phyloP scores from a whole-genome alignment of 2,113 vertebrate genomes.

The Melanerpes aurifrons region DNA sequence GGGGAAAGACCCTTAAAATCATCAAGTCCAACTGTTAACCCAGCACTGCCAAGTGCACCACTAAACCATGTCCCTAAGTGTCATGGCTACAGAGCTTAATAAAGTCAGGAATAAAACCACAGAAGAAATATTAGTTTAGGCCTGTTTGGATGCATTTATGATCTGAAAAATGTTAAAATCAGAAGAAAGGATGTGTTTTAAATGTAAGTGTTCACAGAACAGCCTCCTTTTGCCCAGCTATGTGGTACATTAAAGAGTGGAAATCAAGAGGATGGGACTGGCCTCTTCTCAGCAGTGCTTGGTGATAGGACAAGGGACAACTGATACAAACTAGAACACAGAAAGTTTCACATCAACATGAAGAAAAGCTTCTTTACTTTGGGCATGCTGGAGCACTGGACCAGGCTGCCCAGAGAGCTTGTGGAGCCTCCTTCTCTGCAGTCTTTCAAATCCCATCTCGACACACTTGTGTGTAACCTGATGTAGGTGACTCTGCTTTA shows the following conservation, averaged over 20 bases:
- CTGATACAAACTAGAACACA: too few relatives aligned
- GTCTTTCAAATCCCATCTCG: too few relatives aligned
- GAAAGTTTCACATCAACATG: too few relatives aligned
- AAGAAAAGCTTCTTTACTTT: too few relatives aligned
- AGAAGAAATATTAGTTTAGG: not conserved
- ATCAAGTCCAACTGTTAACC: fast-evolving
- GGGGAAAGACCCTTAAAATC: not conserved
- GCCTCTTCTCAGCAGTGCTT: too few relatives aligned
- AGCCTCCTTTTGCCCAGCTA: not conserved
- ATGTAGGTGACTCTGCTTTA: too few relatives aligned
- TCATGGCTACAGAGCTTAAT: not conserved
- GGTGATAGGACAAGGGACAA: too few relatives aligned
- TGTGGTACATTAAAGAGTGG: not conserved
- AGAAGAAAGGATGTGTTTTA: not conserved
- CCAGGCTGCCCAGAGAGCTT: too few relatives aligned
- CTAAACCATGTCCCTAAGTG: not conserved
- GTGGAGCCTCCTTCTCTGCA: too few relatives aligned
- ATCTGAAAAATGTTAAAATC: not conserved
- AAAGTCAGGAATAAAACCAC: not conserved
- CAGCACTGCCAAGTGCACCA: not conserved
- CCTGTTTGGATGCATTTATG: not conserved
- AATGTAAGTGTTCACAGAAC: not conserved
- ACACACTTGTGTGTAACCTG: too few relatives aligned
- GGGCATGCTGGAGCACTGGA: too few relatives aligned
- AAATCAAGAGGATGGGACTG: too few relatives aligned